Evolutionary conservation across 2,888 invertebrate genomes (phyloP), one percentile per base, ranked within the genome.

Genomic region (Macrophya annulata): DNA sequence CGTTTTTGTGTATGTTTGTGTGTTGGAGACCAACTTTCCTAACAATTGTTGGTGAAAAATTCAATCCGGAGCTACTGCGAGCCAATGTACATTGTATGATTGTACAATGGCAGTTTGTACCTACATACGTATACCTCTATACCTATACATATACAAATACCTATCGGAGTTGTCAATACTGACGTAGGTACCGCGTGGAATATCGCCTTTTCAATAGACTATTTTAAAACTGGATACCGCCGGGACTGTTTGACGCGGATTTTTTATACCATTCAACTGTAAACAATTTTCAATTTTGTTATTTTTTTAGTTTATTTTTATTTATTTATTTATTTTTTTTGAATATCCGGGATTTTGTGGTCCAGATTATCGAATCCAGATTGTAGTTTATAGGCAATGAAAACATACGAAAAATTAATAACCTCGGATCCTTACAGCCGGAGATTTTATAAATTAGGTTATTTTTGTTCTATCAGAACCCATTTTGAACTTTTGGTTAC

Each of bases 31-130:
- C 77, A 55, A 77, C 77, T 55, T 55, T 77, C 37, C 77, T 77
- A 37, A 77, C 77, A 51, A 77, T 77, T 51, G 77, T 77, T 77
- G 77, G 25, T 31, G 77, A 77, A 77, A 51, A 77, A 51, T 77
- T 77, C 77, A 55, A 77, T 77, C 77, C 55, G 4, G 48, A 51
- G 55, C 31, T 51, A 55, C 51, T 77, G 15, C 77, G 77, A 77
- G 55, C 77, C 77, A 77, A 77, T 55, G 55, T 77, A 77, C 77
- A 77, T 77, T 74, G 72, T 74, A 45, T 74, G 72, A 74, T 74
- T 74, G 8, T 74, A 74, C 72, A 74, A 74, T 74, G 40, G 21
- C 45, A 25, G 21, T 43, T 17, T 8, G 45, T n/a, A n/a, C 21
- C 21, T 45, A 45, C 8, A 6, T n/a, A 40, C 15, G 72, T 43